Base-by-base conservation (phyloP, 2,113 vertebrate genomes). In the Athene noctua region DNA sequence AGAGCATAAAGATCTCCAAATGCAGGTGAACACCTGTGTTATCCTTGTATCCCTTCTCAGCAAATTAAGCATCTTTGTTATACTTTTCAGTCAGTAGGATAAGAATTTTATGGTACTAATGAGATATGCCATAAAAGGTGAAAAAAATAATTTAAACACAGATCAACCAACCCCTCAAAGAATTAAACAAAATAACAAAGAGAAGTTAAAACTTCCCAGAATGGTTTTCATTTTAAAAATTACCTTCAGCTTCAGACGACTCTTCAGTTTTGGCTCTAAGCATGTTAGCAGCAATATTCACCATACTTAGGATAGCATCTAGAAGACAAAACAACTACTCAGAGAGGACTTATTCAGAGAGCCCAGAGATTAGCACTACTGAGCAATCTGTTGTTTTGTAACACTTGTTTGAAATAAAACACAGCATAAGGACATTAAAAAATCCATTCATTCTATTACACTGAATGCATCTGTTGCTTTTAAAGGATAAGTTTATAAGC, bases 241-340 rank as follows among this genome's bases (percentile, higher is more conserved):
- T 98, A 99, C 99, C 99, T 99, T 98, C 98, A 38, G 96, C 86
- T 81, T 98, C 97, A 82, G 96, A 57, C 34, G 97, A 97, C 42
- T 98, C 98, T 90, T 99, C 98, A 54, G 98, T 98, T 97, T 99
- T 99, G 66, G 98, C 99, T 75, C 99, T 99, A 30, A 99, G 98
- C 94, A 99, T 99, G 71, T 99, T 99, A 97, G 99, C 99, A 97
- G 99, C 99, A 93, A 99, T 99, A 96, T 99, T 99, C 74, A 99
- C 99, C 99, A 99, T 99, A 88, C 98, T 99, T 44, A 99, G 95
- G 97, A 99, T 99, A 82, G 99, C 99, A 98, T 99, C 99, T 99
- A 88, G 92, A 98, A 97, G 77, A 92, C 96, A 78, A 87, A 86
- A 96, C 7, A 81, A 83, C 78, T 61, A 42, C 83, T 95, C 73